Percentiles rank a stretch among this genome's conserved stretches.
phyloP scores from a whole-genome alignment of 2,797 vertebrate species.

The Erethizon dorsatum region DNA sequence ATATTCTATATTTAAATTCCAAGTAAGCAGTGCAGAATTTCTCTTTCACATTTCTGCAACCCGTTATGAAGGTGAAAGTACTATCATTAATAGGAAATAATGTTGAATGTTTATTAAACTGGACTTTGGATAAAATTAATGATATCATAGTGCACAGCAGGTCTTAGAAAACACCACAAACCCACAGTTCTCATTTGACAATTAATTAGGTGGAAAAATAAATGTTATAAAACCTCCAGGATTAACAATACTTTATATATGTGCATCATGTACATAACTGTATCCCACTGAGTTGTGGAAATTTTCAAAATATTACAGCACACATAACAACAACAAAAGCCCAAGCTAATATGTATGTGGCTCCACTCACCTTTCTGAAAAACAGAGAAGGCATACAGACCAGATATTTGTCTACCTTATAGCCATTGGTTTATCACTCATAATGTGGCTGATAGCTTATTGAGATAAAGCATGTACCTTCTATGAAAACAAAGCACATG shows the following conservation, averaged over 20 bases:
- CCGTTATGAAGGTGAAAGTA: slow-evolving; percentile 72
- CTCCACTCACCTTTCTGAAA: slow-evolving; percentile 73
- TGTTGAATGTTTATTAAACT: slow-evolving; percentile 75
- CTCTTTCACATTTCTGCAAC: slow-evolving; percentile 6
- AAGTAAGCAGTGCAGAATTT: slow-evolving; percentile 60
- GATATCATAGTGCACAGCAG: not conserved
- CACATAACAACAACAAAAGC: not conserved
- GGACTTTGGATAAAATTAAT: slow-evolving; percentile 61
- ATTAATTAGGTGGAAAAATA: slow-evolving; percentile 65
- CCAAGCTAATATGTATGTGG: not conserved
- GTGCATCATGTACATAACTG: slow-evolving; percentile 66
- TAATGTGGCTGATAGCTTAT: slow-evolving; percentile 71
- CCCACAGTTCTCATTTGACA: slow-evolving; percentile 64
- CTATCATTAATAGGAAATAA: slow-evolving; percentile 71
- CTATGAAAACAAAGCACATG: slow-evolving; percentile 58
- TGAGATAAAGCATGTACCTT: slow-evolving; percentile 57
- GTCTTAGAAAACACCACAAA: slow-evolving; percentile 48
- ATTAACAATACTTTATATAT: slow-evolving; percentile 47
- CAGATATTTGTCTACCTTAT: slow-evolving; percentile 47
- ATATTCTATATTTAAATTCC: slow-evolving; percentile 70
- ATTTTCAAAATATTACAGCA: slow-evolving; percentile 65
- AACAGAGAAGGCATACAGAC: not conserved
- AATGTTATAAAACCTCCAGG: slow-evolving; percentile 48
- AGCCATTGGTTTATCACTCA: not conserved
- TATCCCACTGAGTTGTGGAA: slow-evolving; percentile 15